A percentile compares a stretch with the other conserved stretches of the same genome.
These are phyloP conservation scores for Prionchulus punctatus DNA, from an alignment of 2,888 invertebrate species.

Conservation along the genomic window DNA sequence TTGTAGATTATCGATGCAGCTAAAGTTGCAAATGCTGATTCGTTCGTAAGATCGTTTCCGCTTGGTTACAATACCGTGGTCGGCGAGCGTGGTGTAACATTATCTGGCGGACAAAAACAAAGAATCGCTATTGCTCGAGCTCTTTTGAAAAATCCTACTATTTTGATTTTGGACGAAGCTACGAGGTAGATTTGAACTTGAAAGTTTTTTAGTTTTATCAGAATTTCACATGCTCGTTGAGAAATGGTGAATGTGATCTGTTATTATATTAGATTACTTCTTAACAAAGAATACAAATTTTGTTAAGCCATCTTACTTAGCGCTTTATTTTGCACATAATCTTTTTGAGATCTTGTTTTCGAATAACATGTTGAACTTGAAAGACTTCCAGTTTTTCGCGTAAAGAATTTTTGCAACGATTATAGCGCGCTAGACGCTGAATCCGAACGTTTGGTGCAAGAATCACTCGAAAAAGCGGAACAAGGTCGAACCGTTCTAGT, in stretches of 20 bases:
- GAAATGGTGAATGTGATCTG: no score
- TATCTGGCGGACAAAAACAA: conserved; percentile 86
- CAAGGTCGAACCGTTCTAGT: conserved; percentile 66
- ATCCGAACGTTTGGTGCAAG: conserved; percentile 73
- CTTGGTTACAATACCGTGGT: conserved; percentile 47
- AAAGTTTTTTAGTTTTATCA: conserved; percentile 45
- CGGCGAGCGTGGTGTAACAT: conserved; percentile 73
- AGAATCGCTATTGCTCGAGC: conserved; percentile 82
- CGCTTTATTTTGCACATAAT: no score
- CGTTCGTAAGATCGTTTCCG: conserved; percentile 67
- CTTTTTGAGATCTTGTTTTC: no score
- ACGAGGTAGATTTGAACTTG: conserved; percentile 51
- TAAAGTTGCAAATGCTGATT: conserved; percentile 69
- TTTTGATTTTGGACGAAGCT: conserved; percentile 65
- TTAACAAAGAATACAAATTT: no score
- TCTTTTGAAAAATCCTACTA: conserved; percentile 66
- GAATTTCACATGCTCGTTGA: no score
- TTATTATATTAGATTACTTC: no score
- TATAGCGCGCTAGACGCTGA: conserved; percentile 81
- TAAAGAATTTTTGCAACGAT: no score
- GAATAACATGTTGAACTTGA: no score
- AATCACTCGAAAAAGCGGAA: conserved; percentile 61
- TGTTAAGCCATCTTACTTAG: no score
- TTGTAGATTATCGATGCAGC: conserved; percentile 52
- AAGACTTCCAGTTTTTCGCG: no score